Percentiles rank a stretch among this genome's conserved stretches.
Conservation (phyloP, 2,113 vertebrate genomes). For the Macquaria ambigua region DNA sequence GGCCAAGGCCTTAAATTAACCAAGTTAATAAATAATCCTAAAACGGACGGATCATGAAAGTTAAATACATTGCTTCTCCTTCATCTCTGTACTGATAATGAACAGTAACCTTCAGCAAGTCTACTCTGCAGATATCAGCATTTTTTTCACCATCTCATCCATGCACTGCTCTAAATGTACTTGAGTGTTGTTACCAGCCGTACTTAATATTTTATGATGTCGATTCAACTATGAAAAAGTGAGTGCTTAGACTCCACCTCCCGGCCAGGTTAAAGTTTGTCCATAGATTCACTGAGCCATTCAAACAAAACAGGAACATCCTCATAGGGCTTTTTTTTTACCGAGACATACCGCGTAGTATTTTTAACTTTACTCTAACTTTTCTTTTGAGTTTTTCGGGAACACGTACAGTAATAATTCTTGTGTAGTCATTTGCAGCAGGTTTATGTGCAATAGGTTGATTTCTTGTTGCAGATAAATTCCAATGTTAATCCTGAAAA, state of each 20-base stretch:
- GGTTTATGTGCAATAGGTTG: constrained; percentile 48
- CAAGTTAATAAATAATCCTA: constrained; percentile 42
- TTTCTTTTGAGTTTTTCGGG: constrained; percentile 25
- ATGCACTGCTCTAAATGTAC: constrained; percentile 7
- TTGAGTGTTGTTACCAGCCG: constrained; percentile 27
- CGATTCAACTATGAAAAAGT: not conserved
- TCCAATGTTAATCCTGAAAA: constrained; percentile 41
- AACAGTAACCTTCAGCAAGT: constrained; percentile 7
- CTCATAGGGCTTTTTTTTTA: constrained; percentile 38
- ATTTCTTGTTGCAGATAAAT: constrained; percentile 24
- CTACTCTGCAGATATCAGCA: not conserved
- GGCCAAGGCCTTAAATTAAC: constrained; percentile 35
- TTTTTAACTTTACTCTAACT: constrained; percentile 33
- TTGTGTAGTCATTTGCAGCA: constrained; percentile 17
- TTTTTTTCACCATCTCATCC: constrained; percentile 8
- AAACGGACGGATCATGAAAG: constrained; percentile 6
- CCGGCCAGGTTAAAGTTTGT: constrained; percentile 3
- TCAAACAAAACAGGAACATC: constrained; percentile 40
- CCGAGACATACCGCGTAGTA: constrained; percentile 17
- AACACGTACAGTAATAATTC: constrained; percentile 15
- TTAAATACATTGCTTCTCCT: constrained; percentile 1
- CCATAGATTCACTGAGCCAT: constrained; percentile 53
- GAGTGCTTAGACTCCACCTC: not conserved
- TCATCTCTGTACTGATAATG: constrained; percentile 23
- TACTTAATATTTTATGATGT: constrained; percentile 40